Base-by-base conservation (phyloP, 2,797 vertebrate genomes). In the Iguana delicatissima region DNA sequence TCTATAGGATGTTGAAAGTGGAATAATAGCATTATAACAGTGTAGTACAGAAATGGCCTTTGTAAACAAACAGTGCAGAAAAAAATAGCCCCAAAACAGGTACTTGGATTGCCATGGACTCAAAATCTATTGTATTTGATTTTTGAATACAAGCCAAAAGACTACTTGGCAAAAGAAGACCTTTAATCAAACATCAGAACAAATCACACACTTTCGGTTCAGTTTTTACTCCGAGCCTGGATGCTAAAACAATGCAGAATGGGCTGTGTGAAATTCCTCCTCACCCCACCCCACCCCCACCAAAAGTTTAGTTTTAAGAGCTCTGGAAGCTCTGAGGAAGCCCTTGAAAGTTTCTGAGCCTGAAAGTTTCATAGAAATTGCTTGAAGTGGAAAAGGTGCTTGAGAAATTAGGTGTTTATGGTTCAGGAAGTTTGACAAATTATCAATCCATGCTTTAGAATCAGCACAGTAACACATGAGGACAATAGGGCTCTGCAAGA, bases 331-430 rank as follows among this genome's bases (percentile, higher is more conserved):
- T 59, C 16, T 89, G 29, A 10, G 52, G 20, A 81, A 72, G 6
- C 46, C 52, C 50, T 32, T 6, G 18, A 13, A 69, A 13, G 20
- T 55, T 55, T 22, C 26, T 76, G 24, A 73, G 26, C 69, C 26
- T 72, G 52, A 35, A 69, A 38, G 12, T 57, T 35, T 32, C 14
- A 6, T 72, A 59, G 62, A 26, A 32, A 3, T 64, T 73, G n/a
- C 5, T 1, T 0, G 64, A 24, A 0, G 46, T 29, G 1, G 0
- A 84, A 2, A 79, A 52, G 84, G 12, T 59, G 32, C 7, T 84
- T 83, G 82, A 87, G 89, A 86, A 91, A 0, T 32, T 62, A 89
- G 69, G 8, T 90, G 79, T 67, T 90, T 16, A 72, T 64, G 0
- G 24, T 64, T 59, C 35, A 52, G 59, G 42, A 74, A 90, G 79